These are phyloP conservation scores for Clarias laeviceps DNA, from an alignment of 2,797 vertebrate genomes.

Conservation along the genomic window DNA sequence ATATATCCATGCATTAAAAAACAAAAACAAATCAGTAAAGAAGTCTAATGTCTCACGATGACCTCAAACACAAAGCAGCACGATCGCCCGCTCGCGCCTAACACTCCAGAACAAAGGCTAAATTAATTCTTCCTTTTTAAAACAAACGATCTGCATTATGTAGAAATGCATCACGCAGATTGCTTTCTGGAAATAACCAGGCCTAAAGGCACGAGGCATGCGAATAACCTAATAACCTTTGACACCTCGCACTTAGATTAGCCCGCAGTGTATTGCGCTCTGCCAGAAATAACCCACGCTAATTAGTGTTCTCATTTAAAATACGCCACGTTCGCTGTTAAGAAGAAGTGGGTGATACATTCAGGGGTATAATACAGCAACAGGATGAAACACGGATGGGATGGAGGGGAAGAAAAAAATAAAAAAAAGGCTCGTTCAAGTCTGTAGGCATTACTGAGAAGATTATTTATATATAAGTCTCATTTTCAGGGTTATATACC, in stretches of 20 bases:
- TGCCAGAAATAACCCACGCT: slow-evolving; percentile 31
- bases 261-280: slow-evolving; percentile 3
- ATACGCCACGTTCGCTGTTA: neutral
- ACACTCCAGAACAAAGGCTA: neutral
- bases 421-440: neutral
- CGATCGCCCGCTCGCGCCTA: neutral
- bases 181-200: slow-evolving; percentile 28
- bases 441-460: slow-evolving; percentile 4
- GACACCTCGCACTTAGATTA: slow-evolving; percentile 21
- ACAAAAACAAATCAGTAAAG: too few species aligned
- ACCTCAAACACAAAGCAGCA: too few species aligned
- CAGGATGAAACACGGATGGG: slow-evolving; percentile 24
- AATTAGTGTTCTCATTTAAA: slow-evolving; percentile 4
- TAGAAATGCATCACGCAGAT: slow-evolving; percentile 9
- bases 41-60: too few species aligned
- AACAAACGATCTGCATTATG: neutral
- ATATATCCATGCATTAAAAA: too few species aligned
- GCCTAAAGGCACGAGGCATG: slow-evolving; percentile 23
- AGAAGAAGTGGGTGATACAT: neutral
- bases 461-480: slow-evolving; percentile 7
- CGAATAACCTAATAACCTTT: slow-evolving; percentile 44
- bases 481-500: slow-evolving; percentile 3
- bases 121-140: slow-evolving; percentile 8
- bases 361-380: slow-evolving; percentile 12
- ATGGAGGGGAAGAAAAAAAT: neutral